These are phyloP conservation scores for Choloepus hoffmanni DNA, from an alignment of 2,113 vertebrate genomes.

Conservation along the genomic window DNA sequence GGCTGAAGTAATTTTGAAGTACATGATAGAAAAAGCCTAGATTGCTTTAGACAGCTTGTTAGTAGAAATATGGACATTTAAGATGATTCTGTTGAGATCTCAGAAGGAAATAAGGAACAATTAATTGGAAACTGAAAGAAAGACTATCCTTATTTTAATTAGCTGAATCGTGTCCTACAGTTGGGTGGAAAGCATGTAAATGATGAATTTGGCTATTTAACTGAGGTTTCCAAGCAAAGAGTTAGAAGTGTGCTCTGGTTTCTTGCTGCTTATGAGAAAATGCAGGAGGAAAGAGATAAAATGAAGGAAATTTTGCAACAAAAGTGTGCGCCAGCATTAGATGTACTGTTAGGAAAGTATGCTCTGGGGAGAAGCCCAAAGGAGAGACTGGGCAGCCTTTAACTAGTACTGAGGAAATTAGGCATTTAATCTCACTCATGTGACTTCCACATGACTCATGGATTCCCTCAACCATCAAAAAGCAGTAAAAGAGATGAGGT, in stretches of 20 bases:
- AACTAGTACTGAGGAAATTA: not conserved
- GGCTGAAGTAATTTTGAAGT: not conserved
- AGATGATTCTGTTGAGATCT: not conserved
- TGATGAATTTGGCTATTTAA: not conserved
- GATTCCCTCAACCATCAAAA: not conserved
- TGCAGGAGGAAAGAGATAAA: not conserved
- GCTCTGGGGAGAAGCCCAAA: not conserved
- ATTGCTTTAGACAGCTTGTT: not conserved
- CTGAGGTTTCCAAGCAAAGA: constrained; percentile 1
- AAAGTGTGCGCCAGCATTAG: not conserved
- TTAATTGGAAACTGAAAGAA: not conserved
- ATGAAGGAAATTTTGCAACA: not conserved
- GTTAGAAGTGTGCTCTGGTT: not conserved
- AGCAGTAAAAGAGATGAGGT: not conserved
- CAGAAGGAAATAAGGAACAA: not conserved
- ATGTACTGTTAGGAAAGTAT: not conserved
- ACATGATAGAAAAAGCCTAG: not conserved
- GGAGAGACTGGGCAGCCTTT: not conserved
- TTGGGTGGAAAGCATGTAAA: not conserved
- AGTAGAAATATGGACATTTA: not conserved
- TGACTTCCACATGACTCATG: not conserved
- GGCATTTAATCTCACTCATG: too few species aligned
- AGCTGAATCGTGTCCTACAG: not conserved
- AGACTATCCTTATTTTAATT: not conserved
- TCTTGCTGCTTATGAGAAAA: constrained; percentile 30